A percentile compares a stretch with the other conserved stretches of the same genome.
These are phyloP conservation scores for Stichopus chloronotus DNA, from an alignment of 35 echinoderm and acorn worm genomes.

Conservation along the genomic window DNA sequence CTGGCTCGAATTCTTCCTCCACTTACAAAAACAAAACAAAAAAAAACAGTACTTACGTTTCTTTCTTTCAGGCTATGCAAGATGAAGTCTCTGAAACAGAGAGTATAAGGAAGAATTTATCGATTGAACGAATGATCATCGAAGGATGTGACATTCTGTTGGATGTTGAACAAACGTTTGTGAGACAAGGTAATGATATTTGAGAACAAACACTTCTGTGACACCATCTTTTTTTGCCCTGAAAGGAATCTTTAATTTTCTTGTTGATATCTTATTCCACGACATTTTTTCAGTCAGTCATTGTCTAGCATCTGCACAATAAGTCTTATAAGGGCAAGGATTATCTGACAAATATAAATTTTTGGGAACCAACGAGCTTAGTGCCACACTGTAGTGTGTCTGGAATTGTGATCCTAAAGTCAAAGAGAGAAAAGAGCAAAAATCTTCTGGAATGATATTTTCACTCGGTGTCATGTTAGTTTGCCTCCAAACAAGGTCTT, in stretches of 20 bases:
- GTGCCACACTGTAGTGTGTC: too few relatives aligned
- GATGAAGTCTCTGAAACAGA: slow-evolving; percentile 99
- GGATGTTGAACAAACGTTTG: slow-evolving; percentile 98
- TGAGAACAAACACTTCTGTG: background rate
- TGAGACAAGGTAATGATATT: slow-evolving; percentile 85
- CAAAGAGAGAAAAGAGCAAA: too few relatives aligned
- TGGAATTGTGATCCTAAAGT: too few relatives aligned
- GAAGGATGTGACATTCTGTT: slow-evolving; percentile 97
- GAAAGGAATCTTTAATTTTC: background rate
- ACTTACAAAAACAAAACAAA: too few relatives aligned
- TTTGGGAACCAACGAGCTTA: too few relatives aligned
- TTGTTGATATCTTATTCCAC: background rate
- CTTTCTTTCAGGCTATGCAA: slow-evolving; percentile 85
- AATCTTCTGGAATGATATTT: too few relatives aligned
- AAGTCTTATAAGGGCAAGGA: too few relatives aligned
- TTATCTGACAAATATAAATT: too few relatives aligned
- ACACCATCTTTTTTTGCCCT: background rate
- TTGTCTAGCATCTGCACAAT: too few relatives aligned
- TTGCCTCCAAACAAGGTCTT: too few relatives aligned
- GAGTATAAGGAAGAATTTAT: slow-evolving; percentile 92
- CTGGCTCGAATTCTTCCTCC: background rate
- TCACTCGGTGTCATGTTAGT: too few relatives aligned
- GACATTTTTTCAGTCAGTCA: too few relatives aligned
- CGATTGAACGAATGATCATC: slow-evolving; percentile 97
- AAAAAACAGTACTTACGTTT: background rate